A percentile compares a stretch with the other conserved stretches of the same genome.
Conservation (phyloP, 2,888 invertebrate species). For the Drosophila longiperda region DNA sequence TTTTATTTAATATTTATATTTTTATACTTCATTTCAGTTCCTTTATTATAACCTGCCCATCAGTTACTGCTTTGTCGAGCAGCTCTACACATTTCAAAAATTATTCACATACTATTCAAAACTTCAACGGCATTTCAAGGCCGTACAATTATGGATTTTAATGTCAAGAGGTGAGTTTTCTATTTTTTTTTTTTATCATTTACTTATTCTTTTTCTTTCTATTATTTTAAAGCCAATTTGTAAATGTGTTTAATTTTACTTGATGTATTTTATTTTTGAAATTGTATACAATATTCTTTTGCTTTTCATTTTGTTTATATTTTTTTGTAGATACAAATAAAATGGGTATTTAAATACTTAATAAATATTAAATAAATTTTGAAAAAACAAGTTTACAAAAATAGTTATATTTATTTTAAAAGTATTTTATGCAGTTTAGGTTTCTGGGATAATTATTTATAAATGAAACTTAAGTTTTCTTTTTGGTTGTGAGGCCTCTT, state of each 20-base stretch:
- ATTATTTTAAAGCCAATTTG: background rate
- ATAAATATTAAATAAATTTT: background rate
- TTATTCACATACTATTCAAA: slow-evolving; percentile 16
- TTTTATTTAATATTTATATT: slow-evolving; percentile 9
- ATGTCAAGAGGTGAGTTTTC: slow-evolving; percentile 73
- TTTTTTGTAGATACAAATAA: background rate
- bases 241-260: background rate
- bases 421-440: background rate
- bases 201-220: background rate
- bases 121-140: slow-evolving; percentile 64
- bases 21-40: slow-evolving; percentile 46
- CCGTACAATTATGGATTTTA: slow-evolving; percentile 81
- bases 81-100: slow-evolving; percentile 20
- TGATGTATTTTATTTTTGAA: background rate
- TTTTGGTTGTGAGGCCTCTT: background rate
- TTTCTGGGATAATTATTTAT: background rate
- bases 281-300: background rate
- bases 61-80: slow-evolving; percentile 35
- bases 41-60: slow-evolving; percentile 25
- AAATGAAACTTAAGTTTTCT: background rate
- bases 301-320: background rate
- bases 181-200: background rate
- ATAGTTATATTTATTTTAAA: background rate
- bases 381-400: background rate
- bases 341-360: background rate